Percentiles rank a stretch among this genome's conserved stretches.
These are phyloP conservation scores for Reticulitermes speratus DNA, from an alignment of 1,140 invertebrate species.

Conservation along the genomic window DNA sequence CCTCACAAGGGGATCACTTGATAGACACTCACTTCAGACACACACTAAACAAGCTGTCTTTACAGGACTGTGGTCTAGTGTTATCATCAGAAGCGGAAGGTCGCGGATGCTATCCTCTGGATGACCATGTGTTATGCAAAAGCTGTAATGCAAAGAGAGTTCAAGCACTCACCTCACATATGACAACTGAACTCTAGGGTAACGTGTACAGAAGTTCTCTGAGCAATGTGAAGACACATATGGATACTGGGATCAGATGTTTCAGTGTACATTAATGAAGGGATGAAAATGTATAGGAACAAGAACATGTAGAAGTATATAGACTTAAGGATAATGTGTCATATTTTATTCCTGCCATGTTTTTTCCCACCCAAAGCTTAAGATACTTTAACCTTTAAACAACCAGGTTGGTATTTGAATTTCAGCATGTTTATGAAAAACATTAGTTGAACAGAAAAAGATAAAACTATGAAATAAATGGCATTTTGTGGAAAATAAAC, in stretches of 20 bases:
- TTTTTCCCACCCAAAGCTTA: no score
- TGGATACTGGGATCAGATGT: neutral
- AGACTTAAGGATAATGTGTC: neutral
- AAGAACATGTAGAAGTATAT: neutral
- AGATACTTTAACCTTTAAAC: no score
- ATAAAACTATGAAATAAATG: no score
- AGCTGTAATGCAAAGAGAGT: conserved; percentile 94
- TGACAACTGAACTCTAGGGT: conserved; percentile 73
- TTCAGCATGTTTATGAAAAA: no score
- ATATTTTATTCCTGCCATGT: neutral
- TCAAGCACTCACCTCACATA: conserved; percentile 76
- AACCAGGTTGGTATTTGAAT: no score
- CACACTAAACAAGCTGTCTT: conserved; percentile 29
- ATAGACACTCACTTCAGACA: no score
- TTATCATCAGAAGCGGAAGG: conserved; percentile 93
- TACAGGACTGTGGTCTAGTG: conserved; percentile 86
- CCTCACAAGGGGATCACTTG: no score
- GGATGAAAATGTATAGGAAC: neutral
- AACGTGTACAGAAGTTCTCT: neutral
- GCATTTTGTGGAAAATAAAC: no score
- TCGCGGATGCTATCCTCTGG: conserved; percentile 93
- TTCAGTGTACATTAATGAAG: neutral
- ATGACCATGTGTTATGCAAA: conserved; percentile 96
- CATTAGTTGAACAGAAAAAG: no score
- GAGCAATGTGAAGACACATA: neutral